Percentiles rank a stretch among this genome's conserved stretches.
Conservation (phyloP, 2,797 vertebrate species). For the Gymnoscopelus braueri region DNA sequence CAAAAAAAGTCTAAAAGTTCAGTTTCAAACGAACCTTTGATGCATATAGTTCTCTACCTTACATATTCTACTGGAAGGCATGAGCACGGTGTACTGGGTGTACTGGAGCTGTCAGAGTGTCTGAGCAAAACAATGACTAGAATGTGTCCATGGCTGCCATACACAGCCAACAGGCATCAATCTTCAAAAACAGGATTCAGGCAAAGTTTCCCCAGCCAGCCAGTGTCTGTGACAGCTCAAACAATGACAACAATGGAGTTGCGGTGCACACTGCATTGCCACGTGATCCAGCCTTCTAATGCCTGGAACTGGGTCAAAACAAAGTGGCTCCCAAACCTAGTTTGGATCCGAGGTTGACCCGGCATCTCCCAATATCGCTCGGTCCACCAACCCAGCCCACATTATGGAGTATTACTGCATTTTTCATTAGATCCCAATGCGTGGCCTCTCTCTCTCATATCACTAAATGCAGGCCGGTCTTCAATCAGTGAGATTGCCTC, state of each 20-base stretch:
- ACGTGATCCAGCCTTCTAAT: conserved; percentile 51
- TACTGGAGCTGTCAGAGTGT: not conserved
- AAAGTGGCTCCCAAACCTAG: conserved; percentile 47
- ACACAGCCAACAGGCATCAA: conserved; percentile 52
- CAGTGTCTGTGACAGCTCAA: conserved; percentile 50
- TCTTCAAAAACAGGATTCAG: conserved; percentile 53
- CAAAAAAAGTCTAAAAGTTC: too few species aligned
- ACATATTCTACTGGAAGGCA: too few species aligned
- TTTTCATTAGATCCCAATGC: conserved; percentile 60
- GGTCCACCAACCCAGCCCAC: conserved; percentile 45
- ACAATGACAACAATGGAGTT: conserved; percentile 61
- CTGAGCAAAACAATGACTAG: conserved; percentile 41
- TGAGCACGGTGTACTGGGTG: too few species aligned
- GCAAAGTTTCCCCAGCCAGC: conserved; percentile 52
- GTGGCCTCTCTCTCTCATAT: conserved; percentile 44
- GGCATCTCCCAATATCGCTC: conserved; percentile 43
- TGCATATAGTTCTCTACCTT: too few species aligned
- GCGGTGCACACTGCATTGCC: conserved; percentile 20
- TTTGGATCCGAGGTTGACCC: conserved; percentile 35
- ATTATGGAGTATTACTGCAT: conserved; percentile 58
- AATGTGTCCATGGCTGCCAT: conserved; percentile 53
- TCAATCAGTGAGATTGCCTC: conserved; percentile 79
- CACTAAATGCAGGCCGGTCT: conserved; percentile 71
- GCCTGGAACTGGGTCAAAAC: conserved; percentile 64
- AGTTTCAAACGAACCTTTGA: too few species aligned